phyloP scores from a whole-genome alignment of 2,797 vertebrate genomes.

The Brachyrhaphis roseni region DNA sequence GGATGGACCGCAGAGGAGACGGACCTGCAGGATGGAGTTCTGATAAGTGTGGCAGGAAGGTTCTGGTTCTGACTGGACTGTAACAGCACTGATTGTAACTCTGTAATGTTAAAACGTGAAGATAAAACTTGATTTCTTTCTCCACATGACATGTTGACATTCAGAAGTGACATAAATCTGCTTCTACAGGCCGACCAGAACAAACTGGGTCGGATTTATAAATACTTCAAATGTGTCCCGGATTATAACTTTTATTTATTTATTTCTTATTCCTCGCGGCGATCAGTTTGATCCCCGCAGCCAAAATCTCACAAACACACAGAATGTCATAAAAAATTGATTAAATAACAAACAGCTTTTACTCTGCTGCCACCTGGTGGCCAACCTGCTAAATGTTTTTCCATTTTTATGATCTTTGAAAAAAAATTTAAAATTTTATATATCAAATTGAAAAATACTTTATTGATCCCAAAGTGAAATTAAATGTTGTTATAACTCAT shows the following conservation, averaged over 20 bases:
- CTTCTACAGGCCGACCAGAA: not conserved
- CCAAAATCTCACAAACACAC: slow-evolving; percentile 18
- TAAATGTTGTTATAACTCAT: too few relatives aligned
- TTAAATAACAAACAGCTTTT: not conserved
- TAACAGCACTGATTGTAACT: not conserved
- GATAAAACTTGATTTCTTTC: slow-evolving; percentile 2
- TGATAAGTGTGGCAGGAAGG: not conserved
- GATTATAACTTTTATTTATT: slow-evolving; percentile 3
- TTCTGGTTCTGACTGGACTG: not conserved
- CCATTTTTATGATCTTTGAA: not conserved
- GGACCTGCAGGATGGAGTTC: slow-evolving; percentile 74
- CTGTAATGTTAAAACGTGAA: not conserved
- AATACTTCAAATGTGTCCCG: slow-evolving; percentile 12
- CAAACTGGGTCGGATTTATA: slow-evolving; percentile 46
- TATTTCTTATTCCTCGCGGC: slow-evolving; percentile 1
- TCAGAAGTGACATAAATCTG: slow-evolving; percentile 5
- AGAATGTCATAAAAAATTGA: slow-evolving; percentile 40
- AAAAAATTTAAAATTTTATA: not conserved
- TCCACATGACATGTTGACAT: not conserved
- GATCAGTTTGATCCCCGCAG: slow-evolving; percentile 27
- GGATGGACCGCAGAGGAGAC: slow-evolving; percentile 85
- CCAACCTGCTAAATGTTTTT: not conserved
- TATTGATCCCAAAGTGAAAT: too few relatives aligned
- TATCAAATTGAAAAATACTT: too few relatives aligned
- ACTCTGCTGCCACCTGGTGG: slow-evolving; percentile 44